phyloP scores from a whole-genome alignment of 2,888 invertebrate genomes.

The Spicauda simplicius region DNA sequence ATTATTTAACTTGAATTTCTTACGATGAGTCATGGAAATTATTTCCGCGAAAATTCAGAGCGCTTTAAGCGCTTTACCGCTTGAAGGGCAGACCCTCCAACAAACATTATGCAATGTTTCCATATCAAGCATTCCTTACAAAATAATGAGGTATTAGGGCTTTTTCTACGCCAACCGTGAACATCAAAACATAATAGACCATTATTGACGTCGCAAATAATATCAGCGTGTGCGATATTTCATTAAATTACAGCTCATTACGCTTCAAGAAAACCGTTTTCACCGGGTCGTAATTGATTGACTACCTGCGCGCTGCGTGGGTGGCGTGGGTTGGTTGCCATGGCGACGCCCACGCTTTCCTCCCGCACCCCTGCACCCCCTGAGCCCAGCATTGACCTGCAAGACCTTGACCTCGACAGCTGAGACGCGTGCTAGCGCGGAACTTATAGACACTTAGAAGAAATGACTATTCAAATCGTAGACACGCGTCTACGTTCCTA shows the following conservation, averaged over 20 bases:
- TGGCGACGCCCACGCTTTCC: constrained; percentile 72
- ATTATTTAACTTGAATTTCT: no score
- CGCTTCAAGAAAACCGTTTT: constrained; percentile 57
- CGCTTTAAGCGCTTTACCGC: no score
- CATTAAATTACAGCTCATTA: constrained; percentile 52
- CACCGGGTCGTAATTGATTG: constrained; percentile 72
- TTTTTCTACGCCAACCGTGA: not conserved
- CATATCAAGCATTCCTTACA: no score
- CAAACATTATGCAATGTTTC: no score
- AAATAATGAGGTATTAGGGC: no score
- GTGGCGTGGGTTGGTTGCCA: constrained; percentile 76
- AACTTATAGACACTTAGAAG: constrained; percentile 14
- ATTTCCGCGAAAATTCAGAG: no score
- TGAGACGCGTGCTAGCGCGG: constrained; percentile 62
- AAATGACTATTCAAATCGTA: not conserved
- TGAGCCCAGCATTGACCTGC: constrained; percentile 72
- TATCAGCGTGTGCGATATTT: constrained; percentile 45
- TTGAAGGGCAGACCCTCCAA: no score
- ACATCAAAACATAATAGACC: constrained; percentile 10
- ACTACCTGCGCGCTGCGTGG: constrained; percentile 69
- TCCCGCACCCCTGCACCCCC: constrained; percentile 37
- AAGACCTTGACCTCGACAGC: constrained; percentile 77
- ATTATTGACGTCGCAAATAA: constrained; percentile 25
- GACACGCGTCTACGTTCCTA: not conserved
- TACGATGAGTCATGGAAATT: no score